These are phyloP conservation scores for Rallus limicola DNA, from an alignment of 2,113 vertebrate species.

Conservation along the genomic window DNA sequence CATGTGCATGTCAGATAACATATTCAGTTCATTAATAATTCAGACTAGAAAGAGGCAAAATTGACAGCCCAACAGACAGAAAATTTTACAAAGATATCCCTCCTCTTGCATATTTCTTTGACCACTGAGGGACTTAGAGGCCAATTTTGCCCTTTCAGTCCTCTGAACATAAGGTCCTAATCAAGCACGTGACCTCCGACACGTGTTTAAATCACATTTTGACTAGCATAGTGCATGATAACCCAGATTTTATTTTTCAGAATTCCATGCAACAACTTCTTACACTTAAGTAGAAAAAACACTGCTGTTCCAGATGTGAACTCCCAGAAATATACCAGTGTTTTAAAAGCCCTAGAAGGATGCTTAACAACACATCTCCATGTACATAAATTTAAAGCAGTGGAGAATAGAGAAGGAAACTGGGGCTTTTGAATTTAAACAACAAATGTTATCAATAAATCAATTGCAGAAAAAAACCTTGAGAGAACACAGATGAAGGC, in stretches of 20 bases:
- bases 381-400: background rate
- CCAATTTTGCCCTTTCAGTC: background rate
- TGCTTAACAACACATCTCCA: background rate
- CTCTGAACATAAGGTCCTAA: background rate
- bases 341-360: background rate
- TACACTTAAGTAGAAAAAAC: background rate
- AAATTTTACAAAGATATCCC: background rate
- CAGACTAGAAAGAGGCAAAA: background rate
- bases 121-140: background rate
- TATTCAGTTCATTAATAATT: background rate
- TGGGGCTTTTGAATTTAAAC: conserved; percentile 51
- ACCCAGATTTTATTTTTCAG: background rate
- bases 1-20: background rate
- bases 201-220: background rate
- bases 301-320: background rate
- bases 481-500: background rate
- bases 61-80: background rate
- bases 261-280: background rate
- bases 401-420: background rate
- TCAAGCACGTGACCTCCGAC: background rate
- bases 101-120: background rate
- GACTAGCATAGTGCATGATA: background rate
- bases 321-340: conserved; percentile 5
- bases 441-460: conserved; percentile 47
- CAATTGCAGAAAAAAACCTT: background rate